phyloP scores from a whole-genome alignment of 2,888 invertebrate species.

The Eupithecia vulgata region DNA sequence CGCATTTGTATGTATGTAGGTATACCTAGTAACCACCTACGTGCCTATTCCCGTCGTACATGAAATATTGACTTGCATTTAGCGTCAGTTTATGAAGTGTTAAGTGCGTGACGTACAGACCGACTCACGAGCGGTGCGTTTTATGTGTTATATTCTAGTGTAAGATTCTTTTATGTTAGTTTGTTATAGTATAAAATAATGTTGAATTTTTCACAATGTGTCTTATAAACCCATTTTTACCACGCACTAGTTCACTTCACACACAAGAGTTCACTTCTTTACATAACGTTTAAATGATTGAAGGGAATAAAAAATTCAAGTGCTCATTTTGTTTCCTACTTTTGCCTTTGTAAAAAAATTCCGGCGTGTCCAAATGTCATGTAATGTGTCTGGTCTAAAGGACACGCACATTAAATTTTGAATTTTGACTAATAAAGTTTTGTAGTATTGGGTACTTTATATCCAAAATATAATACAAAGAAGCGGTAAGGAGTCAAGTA shows the following conservation, averaged over 20 bases:
- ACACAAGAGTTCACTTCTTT: neutral
- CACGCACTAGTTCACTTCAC: neutral
- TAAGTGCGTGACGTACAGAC: conserved; percentile 51
- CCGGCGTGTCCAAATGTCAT: neutral
- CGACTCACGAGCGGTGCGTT: conserved; percentile 37
- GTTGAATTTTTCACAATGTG: neutral
- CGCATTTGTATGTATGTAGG: neutral
- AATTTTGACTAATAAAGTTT: too few species aligned
- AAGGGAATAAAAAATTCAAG: neutral
- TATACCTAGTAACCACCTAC: conserved; percentile 2
- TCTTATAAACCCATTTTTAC: neutral
- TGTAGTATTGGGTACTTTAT: neutral
- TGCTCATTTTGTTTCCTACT: neutral
- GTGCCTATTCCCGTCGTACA: neutral
- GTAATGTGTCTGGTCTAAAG: neutral
- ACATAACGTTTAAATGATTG: too few species aligned
- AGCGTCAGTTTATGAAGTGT: conserved; percentile 56
- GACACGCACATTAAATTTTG: too few species aligned
- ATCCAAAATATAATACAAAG: neutral
- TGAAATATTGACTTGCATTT: conserved; percentile 56
- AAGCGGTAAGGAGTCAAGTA: neutral
- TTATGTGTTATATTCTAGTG: conserved; percentile 46
- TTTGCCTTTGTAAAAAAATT: neutral
- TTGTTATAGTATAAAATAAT: neutral
- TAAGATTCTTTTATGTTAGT: conserved; percentile 11